Base-by-base conservation (phyloP, 2,888 invertebrate species). In the Scaptomyza caliginosa region DNA sequence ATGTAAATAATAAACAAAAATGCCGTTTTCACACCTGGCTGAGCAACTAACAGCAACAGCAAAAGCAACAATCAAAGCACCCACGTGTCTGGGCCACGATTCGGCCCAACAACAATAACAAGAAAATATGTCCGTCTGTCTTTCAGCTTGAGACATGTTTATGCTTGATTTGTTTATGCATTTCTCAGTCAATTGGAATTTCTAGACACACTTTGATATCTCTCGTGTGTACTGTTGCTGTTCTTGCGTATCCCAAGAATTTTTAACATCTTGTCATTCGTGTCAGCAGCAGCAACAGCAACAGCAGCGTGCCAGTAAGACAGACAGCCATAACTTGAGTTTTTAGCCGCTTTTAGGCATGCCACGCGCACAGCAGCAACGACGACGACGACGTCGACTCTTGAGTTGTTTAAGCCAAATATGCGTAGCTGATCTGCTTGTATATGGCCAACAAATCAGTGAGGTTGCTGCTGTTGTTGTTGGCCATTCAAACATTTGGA, bases 121-220 rank as follows among this genome's bases (percentile, higher is more conserved):
- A 57, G 11, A 45, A 43, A 7, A 69, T 19, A 49, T 30, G 24
- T 16, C 36, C 28, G 38, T 16, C 16, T 30, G 24, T 30, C 13
- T 48, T 55, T 50, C 40, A 48, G 57, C 24, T 34, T 43, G 26
- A 38, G 62, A 58, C 54, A 56, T 81, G 73, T 71, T 77, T 80
- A 66, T 66, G 67, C 70, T 71, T 67, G 76, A 85, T 85, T 84
- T 83, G 83, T 83, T 86, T 86, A 81, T 73, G 62, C 69, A 72
- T 80, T 79, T 86, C 74, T 79, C 81, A 82, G 82, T 74, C 77
- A 77, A 86, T 86, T 89, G 86, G 86, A 87, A 88, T 86, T 88
- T 84, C 67, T 74, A 75, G 76, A 65, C 63, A 49, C 74, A 71
- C 73, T 69, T 76, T 67, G 76, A 68, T 74, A 57, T 36, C 66